These are phyloP conservation scores for Nicator chloris DNA, from an alignment of 2,113 vertebrate species.

Conservation along the genomic window DNA sequence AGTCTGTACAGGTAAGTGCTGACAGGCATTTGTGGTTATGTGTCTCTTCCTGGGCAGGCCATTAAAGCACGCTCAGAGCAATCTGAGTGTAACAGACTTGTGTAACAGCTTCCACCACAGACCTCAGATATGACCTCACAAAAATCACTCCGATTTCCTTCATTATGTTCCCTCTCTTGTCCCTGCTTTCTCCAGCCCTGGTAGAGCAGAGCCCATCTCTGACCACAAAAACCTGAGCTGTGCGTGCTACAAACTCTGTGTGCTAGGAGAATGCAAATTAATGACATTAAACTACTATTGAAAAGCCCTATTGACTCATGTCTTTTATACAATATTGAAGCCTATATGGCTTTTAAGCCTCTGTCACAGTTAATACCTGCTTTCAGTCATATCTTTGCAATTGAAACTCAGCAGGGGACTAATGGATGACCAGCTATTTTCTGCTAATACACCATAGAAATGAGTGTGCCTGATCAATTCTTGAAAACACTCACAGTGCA, in stretches of 20 bases:
- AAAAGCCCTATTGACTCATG: neutral
- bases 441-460: neutral
- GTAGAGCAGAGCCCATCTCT: neutral
- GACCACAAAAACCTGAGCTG: neutral
- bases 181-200: neutral
- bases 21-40: neutral
- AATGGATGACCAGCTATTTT: constrained; percentile 26
- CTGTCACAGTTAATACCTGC: constrained; percentile 27
- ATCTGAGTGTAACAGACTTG: neutral
- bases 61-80: neutral
- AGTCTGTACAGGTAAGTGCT: neutral
- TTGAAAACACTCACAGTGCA: neutral
- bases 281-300: neutral
- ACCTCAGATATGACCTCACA: neutral
- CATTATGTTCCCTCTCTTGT: neutral
- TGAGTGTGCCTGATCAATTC: neutral
- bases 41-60: neutral
- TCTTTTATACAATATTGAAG: neutral
- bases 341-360: neutral
- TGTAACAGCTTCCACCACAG: neutral
- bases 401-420: neutral
- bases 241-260: neutral
- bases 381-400: constrained; percentile 24
- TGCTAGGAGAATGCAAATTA: constrained; percentile 14
- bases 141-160: neutral